A percentile compares a stretch with the other conserved stretches of the same genome.
phyloP scores from a whole-genome alignment of 2,797 vertebrate genomes.

The Sphaeramia orbicularis region DNA sequence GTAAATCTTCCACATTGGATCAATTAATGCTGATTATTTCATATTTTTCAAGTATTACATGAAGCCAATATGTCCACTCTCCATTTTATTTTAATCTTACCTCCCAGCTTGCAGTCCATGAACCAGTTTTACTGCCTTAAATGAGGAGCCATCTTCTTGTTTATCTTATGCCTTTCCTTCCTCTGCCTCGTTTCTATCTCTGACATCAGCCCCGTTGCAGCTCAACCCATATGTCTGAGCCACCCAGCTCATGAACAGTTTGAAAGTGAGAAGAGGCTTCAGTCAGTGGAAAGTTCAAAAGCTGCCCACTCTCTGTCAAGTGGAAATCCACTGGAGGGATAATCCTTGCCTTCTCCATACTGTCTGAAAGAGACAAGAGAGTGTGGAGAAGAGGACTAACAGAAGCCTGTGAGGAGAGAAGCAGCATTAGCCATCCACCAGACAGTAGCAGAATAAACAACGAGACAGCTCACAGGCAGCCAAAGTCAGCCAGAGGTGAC shows the following conservation, averaged over 20 bases:
- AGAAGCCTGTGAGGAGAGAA: slow-evolving; percentile 1
- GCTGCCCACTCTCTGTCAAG: slow-evolving; percentile 54
- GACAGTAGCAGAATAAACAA: slow-evolving; percentile 23
- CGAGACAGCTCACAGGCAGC: slow-evolving; percentile 14
- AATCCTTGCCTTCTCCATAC: slow-evolving; percentile 41
- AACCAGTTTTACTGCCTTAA: not conserved
- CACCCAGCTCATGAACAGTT: slow-evolving; percentile 32
- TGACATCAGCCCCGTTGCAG: slow-evolving; percentile 32
- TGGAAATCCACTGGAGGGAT: slow-evolving; percentile 57
- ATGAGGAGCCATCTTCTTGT: slow-evolving; percentile 9
- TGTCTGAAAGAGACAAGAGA: slow-evolving; percentile 34
- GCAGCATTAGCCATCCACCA: slow-evolving; percentile 6
- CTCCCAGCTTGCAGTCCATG: slow-evolving; percentile 2
- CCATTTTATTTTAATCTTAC: not conserved
- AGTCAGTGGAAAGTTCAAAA: slow-evolving; percentile 61
- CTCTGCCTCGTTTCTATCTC: slow-evolving; percentile 13
- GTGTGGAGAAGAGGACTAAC: slow-evolving; percentile 8
- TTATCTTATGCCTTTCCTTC: not conserved
- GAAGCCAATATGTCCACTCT: not conserved
- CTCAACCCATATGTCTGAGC: slow-evolving; percentile 26
- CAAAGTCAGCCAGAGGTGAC: slow-evolving; percentile 11
- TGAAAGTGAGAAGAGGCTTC: slow-evolving; percentile 42
- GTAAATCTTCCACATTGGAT: too few species aligned
- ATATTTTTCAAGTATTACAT: not conserved
- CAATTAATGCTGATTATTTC: not conserved